Evolutionary conservation across 2,797 vertebrate genomes (phyloP).

Genomic region (Nyctalus aviator): DNA sequence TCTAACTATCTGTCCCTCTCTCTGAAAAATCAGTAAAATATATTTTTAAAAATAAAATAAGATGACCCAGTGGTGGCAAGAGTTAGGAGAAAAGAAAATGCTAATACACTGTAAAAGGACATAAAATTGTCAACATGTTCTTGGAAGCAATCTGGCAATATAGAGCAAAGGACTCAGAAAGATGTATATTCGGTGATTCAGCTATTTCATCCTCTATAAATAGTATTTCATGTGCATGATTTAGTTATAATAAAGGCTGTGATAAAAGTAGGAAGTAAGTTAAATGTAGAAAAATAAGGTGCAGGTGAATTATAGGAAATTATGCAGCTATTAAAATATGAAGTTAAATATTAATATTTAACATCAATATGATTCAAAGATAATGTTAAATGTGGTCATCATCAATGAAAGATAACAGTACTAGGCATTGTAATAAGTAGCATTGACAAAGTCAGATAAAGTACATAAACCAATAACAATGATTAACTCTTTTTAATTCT

Average conservation of each 20-base stretch:
- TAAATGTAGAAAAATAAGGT: constrained; percentile 49
- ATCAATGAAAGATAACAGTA: constrained; percentile 36
- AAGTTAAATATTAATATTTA: constrained; percentile 18
- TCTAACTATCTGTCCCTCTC: too few relatives aligned
- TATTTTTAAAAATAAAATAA: neutral
- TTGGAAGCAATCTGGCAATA: constrained; percentile 30
- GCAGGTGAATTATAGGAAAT: neutral
- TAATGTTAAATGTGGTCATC: neutral
- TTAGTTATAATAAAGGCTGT: constrained; percentile 40
- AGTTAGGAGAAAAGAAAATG: constrained; percentile 34
- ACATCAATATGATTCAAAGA: neutral
- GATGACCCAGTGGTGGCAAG: constrained; percentile 15
- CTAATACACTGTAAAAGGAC: neutral
- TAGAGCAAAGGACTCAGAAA: constrained; percentile 35
- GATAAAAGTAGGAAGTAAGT: constrained; percentile 32
- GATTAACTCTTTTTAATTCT: neutral
- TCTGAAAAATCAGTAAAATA: too few relatives aligned
- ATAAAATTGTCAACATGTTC: constrained; percentile 14
- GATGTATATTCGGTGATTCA: neutral
- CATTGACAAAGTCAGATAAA: neutral
- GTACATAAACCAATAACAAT: neutral
- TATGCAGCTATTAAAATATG: constrained; percentile 1
- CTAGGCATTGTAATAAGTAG: neutral
- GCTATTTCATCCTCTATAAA: constrained; percentile 40
- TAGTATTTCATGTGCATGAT: neutral